phyloP scores from a whole-genome alignment of 2,797 vertebrate genomes.

The Chaetodon trifasciatus region DNA sequence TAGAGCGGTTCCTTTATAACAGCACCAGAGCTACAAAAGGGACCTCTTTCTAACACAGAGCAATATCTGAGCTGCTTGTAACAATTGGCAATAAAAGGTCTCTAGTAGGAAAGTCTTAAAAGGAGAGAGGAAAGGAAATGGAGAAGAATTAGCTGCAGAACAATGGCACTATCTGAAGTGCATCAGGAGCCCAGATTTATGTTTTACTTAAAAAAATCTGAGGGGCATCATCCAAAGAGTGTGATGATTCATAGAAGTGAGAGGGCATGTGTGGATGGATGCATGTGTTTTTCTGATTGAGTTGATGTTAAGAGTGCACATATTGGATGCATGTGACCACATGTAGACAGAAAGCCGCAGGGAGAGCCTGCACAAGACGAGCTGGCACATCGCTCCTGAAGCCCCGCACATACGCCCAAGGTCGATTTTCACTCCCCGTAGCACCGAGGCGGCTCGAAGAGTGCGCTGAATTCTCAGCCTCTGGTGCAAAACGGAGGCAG shows the following conservation, averaged over 20 bases:
- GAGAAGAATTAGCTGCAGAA: slow-evolving; percentile 33
- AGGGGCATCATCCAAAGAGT: slow-evolving; percentile 23
- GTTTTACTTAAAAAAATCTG: slow-evolving; percentile 44
- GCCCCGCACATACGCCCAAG: not conserved
- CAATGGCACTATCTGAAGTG: slow-evolving; percentile 32
- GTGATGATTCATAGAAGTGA: slow-evolving; percentile 27
- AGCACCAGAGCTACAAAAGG: not conserved
- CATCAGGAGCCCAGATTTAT: slow-evolving; percentile 13
- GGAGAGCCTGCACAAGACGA: not conserved
- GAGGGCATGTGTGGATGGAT: slow-evolving; percentile 3
- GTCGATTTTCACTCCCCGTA: slow-evolving; percentile 8
- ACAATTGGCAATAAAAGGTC: slow-evolving; percentile 41
- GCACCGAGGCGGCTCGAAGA: not conserved
- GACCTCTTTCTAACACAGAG: slow-evolving; percentile 25
- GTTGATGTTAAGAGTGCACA: slow-evolving; percentile 2
- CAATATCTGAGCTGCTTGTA: slow-evolving; percentile 32
- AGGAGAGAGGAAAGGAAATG: slow-evolving; percentile 44
- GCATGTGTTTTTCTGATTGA: slow-evolving; percentile 1
- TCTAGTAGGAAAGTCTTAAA: slow-evolving; percentile 40
- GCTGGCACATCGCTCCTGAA: not conserved
- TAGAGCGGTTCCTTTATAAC: slow-evolving; percentile 4
- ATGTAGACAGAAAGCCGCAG: not conserved
- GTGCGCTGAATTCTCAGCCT: slow-evolving; percentile 36
- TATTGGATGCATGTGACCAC: not conserved
- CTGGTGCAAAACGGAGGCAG: slow-evolving; percentile 49